A percentile compares a stretch with the other conserved stretches of the same genome.
These are phyloP conservation scores for Gyps fulvus DNA, from an alignment of 2,113 vertebrate genomes.

Conservation along the genomic window DNA sequence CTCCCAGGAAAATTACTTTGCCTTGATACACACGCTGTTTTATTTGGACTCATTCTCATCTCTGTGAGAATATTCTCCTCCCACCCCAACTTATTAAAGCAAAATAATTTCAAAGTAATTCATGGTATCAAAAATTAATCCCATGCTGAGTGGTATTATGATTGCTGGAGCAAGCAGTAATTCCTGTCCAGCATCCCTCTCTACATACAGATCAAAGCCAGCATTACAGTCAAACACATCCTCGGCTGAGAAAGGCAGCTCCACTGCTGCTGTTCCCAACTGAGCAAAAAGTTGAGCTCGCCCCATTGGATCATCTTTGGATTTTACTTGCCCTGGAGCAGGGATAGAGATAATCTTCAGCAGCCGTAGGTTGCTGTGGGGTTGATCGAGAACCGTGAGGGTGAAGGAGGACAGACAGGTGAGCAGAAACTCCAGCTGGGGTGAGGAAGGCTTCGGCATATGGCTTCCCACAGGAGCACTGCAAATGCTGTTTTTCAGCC, in stretches of 20 bases:
- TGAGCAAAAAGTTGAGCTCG: not conserved
- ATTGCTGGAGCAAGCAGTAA: conserved; percentile 26
- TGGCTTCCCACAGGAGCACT: not conserved
- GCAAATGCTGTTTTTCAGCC: not conserved
- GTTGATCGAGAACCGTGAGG: not conserved
- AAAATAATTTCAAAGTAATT: conserved; percentile 31
- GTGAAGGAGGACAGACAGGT: not conserved
- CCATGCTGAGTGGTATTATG: conserved; percentile 36
- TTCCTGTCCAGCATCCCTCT: not conserved
- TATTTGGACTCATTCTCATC: not conserved
- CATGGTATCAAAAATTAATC: conserved; percentile 24
- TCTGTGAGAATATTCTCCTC: conserved; percentile 11
- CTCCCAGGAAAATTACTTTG: not conserved
- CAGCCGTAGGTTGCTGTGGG: not conserved
- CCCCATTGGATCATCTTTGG: not conserved
- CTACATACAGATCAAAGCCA: not conserved
- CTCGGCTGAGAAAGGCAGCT: not conserved
- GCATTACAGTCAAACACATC: not conserved
- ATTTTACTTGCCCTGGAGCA: not conserved
- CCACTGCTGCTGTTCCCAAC: not conserved
- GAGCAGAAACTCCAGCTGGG: not conserved
- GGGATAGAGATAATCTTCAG: not conserved
- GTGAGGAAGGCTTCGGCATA: not conserved
- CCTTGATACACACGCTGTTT: not conserved
- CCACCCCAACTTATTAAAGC: not conserved